A percentile compares a stretch with the other conserved stretches of the same genome.
Conservation (phyloP, 2,113 vertebrate genomes). For the Girardinichthys multiradiatus region DNA sequence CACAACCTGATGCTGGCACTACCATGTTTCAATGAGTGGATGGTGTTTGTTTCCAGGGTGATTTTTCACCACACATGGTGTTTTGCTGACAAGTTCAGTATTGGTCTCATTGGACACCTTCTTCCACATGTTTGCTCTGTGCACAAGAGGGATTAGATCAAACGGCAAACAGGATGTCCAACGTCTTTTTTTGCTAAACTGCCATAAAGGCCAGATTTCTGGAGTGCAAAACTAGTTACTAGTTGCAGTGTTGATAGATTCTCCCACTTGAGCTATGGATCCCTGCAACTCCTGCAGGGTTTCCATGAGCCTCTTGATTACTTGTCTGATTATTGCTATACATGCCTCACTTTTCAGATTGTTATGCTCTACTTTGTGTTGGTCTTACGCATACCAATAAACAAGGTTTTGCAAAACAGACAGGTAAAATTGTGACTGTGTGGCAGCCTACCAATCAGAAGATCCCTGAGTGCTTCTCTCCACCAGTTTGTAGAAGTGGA, state of each 20-base stretch:
- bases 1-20: not conserved
- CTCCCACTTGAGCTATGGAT: no score
- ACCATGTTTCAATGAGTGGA: no score
- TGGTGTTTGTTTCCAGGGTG: not conserved
- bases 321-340: not conserved
- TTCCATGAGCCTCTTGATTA: not conserved
- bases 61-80: not conserved
- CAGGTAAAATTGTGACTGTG: not conserved
- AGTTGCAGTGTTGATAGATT: no score
- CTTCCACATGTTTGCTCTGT: not conserved
- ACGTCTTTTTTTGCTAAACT: not conserved
- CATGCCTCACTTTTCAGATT: not conserved
- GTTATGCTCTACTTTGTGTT: not conserved
- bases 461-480: conserved; percentile 87
- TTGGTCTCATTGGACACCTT: not conserved
- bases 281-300: not conserved
- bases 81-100: not conserved
- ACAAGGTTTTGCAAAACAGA: not conserved
- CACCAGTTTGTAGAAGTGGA: conserved; percentile 88
- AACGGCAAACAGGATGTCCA: not conserved
- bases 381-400: not conserved
- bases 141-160: not conserved
- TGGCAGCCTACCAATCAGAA: conserved; percentile 75
- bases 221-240: no score
- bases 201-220: not conserved